Evolutionary conservation across 2,888 invertebrate genomes (phyloP).

Genomic region (Eristalinus aeneus): DNA sequence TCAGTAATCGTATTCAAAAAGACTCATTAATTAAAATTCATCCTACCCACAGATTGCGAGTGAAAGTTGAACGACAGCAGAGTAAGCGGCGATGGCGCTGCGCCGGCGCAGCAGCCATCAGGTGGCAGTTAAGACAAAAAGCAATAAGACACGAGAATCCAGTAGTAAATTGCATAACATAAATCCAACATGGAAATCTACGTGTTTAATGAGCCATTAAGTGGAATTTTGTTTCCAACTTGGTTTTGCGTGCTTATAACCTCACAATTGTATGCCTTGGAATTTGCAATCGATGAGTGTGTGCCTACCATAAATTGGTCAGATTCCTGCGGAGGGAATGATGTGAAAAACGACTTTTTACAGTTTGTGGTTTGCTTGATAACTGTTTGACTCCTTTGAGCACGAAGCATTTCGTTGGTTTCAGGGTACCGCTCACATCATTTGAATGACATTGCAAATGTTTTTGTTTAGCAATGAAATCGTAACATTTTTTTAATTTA

Average conservation of each 20-base stretch:
- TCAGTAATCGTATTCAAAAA: not conserved
- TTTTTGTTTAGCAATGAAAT: too few relatives aligned
- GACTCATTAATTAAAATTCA: slow-evolving; percentile 22
- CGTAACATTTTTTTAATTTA: too few relatives aligned
- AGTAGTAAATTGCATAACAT: slow-evolving; percentile 9
- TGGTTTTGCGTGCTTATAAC: not conserved
- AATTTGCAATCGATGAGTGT: not conserved
- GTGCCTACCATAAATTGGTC: not conserved
- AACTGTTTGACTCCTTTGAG: too few relatives aligned
- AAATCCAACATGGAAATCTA: not conserved
- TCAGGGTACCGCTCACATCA: too few relatives aligned
- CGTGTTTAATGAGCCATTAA: not conserved
- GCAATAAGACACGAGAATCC: not conserved
- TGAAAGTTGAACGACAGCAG: slow-evolving; percentile 5
- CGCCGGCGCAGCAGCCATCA: not conserved
- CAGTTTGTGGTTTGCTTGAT: too few relatives aligned
- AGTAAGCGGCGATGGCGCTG: not conserved
- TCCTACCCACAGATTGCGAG: not conserved
- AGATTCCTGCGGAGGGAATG: too few relatives aligned
- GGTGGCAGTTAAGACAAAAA: not conserved
- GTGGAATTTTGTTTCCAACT: not conserved
- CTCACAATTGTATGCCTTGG: not conserved
- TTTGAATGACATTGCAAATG: too few relatives aligned
- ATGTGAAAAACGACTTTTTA: too few relatives aligned
- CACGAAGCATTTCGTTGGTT: too few relatives aligned